phyloP scores from a whole-genome alignment of 2,113 vertebrate genomes.

The Regulus satrapa region DNA sequence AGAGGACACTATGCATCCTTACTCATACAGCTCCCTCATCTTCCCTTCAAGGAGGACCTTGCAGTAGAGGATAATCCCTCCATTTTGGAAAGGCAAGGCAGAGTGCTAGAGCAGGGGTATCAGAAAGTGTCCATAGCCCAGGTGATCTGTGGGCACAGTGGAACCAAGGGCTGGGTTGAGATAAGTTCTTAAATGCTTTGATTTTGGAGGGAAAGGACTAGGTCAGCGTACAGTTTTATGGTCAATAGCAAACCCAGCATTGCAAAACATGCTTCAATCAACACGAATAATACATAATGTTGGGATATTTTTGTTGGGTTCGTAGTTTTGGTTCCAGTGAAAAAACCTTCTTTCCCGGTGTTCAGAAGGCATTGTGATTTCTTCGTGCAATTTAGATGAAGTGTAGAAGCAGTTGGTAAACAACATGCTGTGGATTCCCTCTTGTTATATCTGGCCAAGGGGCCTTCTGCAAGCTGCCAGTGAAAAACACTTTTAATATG shows the following conservation, averaged over 20 bases:
- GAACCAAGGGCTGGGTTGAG: background rate
- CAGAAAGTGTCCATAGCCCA: background rate
- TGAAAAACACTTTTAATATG: conserved; percentile 32
- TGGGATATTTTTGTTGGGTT: background rate
- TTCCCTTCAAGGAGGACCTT: background rate
- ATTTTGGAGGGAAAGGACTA: background rate
- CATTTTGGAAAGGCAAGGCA: background rate
- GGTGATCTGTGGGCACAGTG: background rate
- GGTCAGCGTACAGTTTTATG: background rate
- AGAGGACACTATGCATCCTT: background rate
- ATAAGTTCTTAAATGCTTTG: background rate
- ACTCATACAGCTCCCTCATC: background rate
- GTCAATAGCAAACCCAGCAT: background rate
- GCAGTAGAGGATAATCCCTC: background rate
- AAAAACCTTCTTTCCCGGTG: background rate
- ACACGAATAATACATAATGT: background rate
- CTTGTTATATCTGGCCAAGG: background rate
- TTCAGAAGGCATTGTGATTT: background rate
- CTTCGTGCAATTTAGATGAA: background rate
- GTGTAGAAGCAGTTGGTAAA: background rate
- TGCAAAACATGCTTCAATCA: background rate
- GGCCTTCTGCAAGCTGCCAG: conserved; percentile 3
- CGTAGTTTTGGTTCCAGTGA: background rate
- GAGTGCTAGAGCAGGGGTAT: background rate
- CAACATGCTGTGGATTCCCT: background rate